Conservation (phyloP, 2,113 vertebrate genomes). For the Poicephalus gulielmi region DNA sequence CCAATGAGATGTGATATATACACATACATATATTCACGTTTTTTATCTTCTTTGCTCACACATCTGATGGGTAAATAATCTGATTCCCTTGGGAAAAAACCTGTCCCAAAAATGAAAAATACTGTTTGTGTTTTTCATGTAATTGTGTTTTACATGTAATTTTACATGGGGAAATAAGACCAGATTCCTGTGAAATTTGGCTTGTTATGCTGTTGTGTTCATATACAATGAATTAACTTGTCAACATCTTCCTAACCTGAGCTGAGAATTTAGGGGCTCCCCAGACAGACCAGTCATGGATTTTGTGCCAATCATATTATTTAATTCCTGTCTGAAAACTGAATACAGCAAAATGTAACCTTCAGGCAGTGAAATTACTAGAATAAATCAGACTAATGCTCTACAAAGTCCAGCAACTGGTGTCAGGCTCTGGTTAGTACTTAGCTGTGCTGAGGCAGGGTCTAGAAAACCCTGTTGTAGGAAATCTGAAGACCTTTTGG, state of each 20-base stretch:
- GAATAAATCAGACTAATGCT: neutral
- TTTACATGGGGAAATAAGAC: neutral
- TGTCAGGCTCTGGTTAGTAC: neutral
- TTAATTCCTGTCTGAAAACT: neutral
- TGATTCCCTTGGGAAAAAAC: neutral
- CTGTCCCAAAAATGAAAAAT: neutral
- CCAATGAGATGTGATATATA: neutral
- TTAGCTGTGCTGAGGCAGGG: neutral
- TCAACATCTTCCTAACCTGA: neutral
- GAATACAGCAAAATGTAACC: neutral
- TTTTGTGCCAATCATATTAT: neutral
- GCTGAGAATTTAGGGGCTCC: neutral
- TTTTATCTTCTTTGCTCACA: neutral
- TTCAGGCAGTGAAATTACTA: neutral
- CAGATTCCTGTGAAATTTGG: neutral
- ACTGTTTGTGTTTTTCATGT: neutral
- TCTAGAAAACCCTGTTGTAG: neutral
- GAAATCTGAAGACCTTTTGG: neutral
- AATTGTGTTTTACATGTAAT: neutral
- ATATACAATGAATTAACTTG: neutral
- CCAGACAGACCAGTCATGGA: neutral
- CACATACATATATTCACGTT: neutral
- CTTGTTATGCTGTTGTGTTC: rapidly evolving
- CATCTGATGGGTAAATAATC: neutral
- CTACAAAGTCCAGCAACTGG: neutral